Base-by-base conservation (phyloP, 2,113 vertebrate species). In the Carassius carassius region DNA sequence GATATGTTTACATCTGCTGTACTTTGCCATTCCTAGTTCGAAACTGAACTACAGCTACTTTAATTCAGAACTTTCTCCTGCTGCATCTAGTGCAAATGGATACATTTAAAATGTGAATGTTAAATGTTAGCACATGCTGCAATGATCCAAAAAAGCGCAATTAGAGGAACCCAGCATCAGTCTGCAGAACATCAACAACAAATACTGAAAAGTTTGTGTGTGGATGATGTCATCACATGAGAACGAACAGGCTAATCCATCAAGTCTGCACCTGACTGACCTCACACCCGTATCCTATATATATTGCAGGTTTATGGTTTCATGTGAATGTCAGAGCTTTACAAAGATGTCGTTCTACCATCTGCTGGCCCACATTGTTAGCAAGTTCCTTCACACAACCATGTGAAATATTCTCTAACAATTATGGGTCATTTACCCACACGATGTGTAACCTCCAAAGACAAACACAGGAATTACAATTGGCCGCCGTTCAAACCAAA, bases 381-480 rank as follows among this genome's bases (percentile, higher is more conserved):
- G 86, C 63, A 81, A 79, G 80, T 87, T 86, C 84, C 86, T 87
- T 86, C 82, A 84, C 86, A 86, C 65, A 44, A 67, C 84, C 23
- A 67, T 72, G 37, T 82, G 81, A 86, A 86, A 84, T 84, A 84
- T 84, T 84, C 84, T 58, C 14, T 14, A 89, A 89, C 86, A 87
- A 89, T 87, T 74, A 73, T 13, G 21, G 88, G 86, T 86, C 81
- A 86, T 47, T 85, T 51, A 74, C 86, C 63, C 84, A 86, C 72
- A 86, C 74, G 83, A 85, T 82, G 51, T 83, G 58, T 51, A 73
- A 79, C 78, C 75, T 74, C 56, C 23, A 54, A 72, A 86, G 69
- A 87, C 86, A 89, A 87, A 89, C 70, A 87, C 84, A 89, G 86
- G 86, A 89, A 84, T 89, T 85, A 85, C 86, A 81, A 83, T 81